phyloP scores from a whole-genome alignment of 2,113 vertebrate genomes.

The Alligator mississippiensis region DNA sequence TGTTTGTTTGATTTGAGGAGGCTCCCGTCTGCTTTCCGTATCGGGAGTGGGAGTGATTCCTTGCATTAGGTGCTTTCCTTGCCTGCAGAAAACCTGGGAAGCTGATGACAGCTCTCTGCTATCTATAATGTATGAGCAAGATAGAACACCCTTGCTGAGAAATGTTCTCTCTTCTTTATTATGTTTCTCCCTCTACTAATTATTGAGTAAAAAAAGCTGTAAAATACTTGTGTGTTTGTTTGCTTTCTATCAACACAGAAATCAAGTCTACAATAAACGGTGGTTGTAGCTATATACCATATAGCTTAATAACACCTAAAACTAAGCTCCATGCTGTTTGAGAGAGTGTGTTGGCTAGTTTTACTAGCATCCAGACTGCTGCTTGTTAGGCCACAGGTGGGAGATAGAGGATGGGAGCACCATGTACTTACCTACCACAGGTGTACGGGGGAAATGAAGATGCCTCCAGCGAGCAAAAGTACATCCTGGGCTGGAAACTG shows the following conservation, averaged over 20 bases:
- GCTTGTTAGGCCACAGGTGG: conserved; percentile 8
- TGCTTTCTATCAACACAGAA: not conserved
- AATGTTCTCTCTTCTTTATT: not conserved
- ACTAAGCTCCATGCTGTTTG: conserved; percentile 51
- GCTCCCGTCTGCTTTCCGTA: not conserved
- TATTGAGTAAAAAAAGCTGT: not conserved
- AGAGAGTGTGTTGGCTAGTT: conserved; percentile 47
- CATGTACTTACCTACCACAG: conserved; percentile 7
- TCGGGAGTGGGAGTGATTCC: not conserved
- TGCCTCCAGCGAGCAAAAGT: rapidly evolving
- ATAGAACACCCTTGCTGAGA: not conserved
- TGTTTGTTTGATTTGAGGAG: not conserved
- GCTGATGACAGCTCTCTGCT: not conserved
- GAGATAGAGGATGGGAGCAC: conserved; percentile 53
- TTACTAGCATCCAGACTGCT: conserved; percentile 50
- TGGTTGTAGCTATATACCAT: conserved; percentile 7
- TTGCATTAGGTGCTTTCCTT: not conserved
- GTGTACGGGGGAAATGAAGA: not conserved
- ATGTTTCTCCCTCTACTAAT: not conserved
- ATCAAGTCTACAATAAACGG: not conserved
- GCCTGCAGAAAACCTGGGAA: not conserved
- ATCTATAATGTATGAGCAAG: conserved; percentile 4
- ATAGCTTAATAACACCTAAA: conserved; percentile 11
- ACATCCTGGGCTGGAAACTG: not conserved
- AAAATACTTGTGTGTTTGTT: not conserved